These are phyloP conservation scores for Tipula helvola DNA, from an alignment of 2,888 invertebrate genomes.

Conservation along the genomic window DNA sequence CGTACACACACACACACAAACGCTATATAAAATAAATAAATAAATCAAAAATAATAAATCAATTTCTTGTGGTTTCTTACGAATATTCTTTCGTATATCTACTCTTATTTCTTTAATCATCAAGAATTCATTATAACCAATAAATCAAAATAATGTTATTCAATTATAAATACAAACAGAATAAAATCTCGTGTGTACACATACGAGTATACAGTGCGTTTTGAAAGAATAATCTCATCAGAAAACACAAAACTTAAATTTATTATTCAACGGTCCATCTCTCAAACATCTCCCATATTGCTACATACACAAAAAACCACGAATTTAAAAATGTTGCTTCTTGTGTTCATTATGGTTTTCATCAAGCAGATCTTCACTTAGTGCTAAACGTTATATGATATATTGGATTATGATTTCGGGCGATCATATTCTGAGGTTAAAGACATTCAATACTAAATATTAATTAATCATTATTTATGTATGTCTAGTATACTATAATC, in stretches of 20 bases:
- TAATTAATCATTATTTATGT: not conserved
- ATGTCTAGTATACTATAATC: not conserved
- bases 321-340: not conserved
- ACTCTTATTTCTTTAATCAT: not conserved
- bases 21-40: not conserved
- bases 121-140: constrained; percentile 4
- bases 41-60: constrained; percentile 4
- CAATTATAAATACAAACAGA: not conserved
- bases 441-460: not conserved
- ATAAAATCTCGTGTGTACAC: not conserved
- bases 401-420: not conserved
- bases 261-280: not conserved
- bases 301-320: not conserved
- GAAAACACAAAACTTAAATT: not conserved
- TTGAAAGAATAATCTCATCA: not conserved
- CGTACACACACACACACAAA: not conserved
- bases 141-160: constrained; percentile 4
- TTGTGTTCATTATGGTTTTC: not conserved
- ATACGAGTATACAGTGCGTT: not conserved
- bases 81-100: not conserved
- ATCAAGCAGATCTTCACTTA: not conserved
- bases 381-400: not conserved
- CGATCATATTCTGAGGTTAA: not conserved
- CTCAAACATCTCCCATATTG: not conserved
- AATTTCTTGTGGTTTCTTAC: not conserved